Evolutionary conservation across 1,140 invertebrate genomes (phyloP), one percentile per base, ranked within the genome.

Genomic region (Euschistus heros): DNA sequence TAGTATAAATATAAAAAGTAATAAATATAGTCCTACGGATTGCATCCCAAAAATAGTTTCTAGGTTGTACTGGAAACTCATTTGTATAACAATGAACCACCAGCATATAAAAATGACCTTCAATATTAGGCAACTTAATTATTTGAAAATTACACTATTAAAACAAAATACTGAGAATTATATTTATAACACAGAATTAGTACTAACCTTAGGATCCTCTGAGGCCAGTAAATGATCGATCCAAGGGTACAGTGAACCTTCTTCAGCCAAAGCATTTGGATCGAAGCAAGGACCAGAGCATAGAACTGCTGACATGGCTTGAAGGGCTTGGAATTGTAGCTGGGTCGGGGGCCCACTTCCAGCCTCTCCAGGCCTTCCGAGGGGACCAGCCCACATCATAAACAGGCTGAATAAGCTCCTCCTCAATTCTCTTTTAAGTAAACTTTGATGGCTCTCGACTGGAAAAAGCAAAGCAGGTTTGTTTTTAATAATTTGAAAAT

Each of bases 241-340:
- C 94, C 95, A 98, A 54, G 87, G 82, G 76, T 97, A 98, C 42
- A 97, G 83, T 68, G 80, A 76, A 0, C 88, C 86, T 67, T 95
- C 94, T 74, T 99, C 96, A 71, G 92, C 88, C 0, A 92, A 83
- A 42, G 86, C 86, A 62, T 83, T 80, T 0, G 86, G 81, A 72
- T 96, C 91, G 76, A 98, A 98, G 70, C 92, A 91, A 1, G 93
- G 87, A 0, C 97, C 97, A 76, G 94, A 97, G 73, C 92, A 97
- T 0, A 98, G 80, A 2, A 98, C 78, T 30, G 92, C 88, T 67
- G 91, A 93, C 90, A 98, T 96, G 6, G 96, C 94, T 80, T 92
- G 86, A 1, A 86, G 76, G 22, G 86, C 81, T 13, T 81, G 78
- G 69, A 86, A 76, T 72, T 89, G 85, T 44, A 86, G 77, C 67